A percentile compares a stretch with the other conserved stretches of the same genome.
These are phyloP conservation scores for Catalaphyllia jardinei DNA, from an alignment of 64 coral and sea anemone species.

Conservation along the genomic window DNA sequence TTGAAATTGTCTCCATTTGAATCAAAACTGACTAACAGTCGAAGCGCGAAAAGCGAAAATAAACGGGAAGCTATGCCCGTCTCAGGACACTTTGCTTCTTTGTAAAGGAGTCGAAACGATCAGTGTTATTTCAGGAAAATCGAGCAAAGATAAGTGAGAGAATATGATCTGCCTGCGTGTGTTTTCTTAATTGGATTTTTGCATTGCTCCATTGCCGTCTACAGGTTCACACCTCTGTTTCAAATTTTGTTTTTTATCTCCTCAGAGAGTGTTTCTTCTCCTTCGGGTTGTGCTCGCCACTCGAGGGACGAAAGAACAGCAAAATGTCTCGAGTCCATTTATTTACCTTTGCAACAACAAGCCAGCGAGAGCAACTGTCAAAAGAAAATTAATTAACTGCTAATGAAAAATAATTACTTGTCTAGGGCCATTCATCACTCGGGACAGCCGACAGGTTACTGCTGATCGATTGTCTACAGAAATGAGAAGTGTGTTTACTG, in stretches of 20 bases:
- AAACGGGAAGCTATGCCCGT: too few species aligned
- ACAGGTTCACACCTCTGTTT: background rate
- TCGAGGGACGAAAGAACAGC: background rate
- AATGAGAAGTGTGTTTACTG: constrained; percentile 3
- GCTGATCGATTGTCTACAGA: constrained; percentile 32
- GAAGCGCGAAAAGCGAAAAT: too few species aligned
- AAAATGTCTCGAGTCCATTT: background rate
- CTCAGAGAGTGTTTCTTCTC: background rate
- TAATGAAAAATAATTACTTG: constrained; percentile 42
- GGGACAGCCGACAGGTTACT: constrained; percentile 29
- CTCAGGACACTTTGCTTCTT: too few species aligned
- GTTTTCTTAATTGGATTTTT: background rate
- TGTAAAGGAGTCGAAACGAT: too few species aligned
- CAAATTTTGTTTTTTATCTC: background rate
- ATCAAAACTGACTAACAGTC: too few species aligned
- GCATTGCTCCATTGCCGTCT: background rate
- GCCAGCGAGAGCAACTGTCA: constrained; percentile 5
- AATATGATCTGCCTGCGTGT: background rate
- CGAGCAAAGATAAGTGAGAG: background rate
- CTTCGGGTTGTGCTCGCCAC: background rate
- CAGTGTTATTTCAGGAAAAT: too few species aligned
- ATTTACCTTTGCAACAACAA: constrained; percentile 38
- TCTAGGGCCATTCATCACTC: constrained; percentile 20
- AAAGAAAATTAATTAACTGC: constrained; percentile 51
- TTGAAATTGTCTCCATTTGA: too few species aligned